Evolutionary conservation across 2,113 vertebrate species (phyloP), one percentile per base, ranked within the genome.

Genomic region (Syngnathus floridae): DNA sequence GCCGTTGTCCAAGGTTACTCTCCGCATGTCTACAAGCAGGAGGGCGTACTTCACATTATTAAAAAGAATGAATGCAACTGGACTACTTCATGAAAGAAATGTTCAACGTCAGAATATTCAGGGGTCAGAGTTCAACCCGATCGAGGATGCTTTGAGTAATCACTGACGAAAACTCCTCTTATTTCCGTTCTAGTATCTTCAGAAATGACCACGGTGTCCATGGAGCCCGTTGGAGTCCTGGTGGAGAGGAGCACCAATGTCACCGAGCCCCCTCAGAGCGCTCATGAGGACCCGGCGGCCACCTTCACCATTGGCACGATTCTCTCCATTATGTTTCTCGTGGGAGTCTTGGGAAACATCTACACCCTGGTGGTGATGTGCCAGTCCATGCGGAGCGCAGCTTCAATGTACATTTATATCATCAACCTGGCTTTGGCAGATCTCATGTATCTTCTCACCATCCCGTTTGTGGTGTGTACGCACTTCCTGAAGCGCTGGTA

Each of bases 331-430:
- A 94, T 96, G 94, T 96, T 93, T 13, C 85, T 95, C 3, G 74
- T 93, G 0, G 95, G 94, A 7, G 92, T 95, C 36, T 90, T 90
- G 0, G 94, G 94, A 70, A 96, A 96, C 0, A 86, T 95, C 78
- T 96, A 96, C 84, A 96, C 94, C 8, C 83, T 96, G 69, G 92
- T 95, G 64, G 92, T 96, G 67, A 95, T 95, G 93, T 95, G 91
- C 78, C 92, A 94, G 5, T 94, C 93, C 72, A 88, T 96, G 92
- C 84, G 91, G 0, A 91, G 90, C 0, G 91, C 93, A 0, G 93
- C 93, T 16, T 96, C 94, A 13, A 96, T 96, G 94, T 95, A 96
- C 71, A 93, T 95, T 66, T 96, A 96, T 83, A 95, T 96, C 74
- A 92, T 95, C 64, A 96, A 93, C 89, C 79, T 96, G 6, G 94